Base-by-base conservation (phyloP, 2,113 vertebrate genomes). In the Colius striatus region DNA sequence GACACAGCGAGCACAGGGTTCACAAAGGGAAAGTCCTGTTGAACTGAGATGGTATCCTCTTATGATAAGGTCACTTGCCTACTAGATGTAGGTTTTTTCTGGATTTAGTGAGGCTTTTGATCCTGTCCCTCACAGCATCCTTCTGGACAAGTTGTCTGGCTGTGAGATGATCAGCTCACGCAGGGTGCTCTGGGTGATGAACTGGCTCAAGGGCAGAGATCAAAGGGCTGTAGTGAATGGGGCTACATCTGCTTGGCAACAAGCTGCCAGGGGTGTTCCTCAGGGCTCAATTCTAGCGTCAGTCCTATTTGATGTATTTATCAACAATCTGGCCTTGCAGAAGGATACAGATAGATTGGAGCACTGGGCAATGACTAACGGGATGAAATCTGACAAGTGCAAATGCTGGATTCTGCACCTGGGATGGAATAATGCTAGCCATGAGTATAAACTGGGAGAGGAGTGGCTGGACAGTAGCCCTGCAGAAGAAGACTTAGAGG, bases 291-390 rank as follows among this genome's bases (percentile, higher is more conserved):
- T 45, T 71, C n/a, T 30, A 38, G 41, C 30, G 26, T 16, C n/a
- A 66, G 21, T 60, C 25, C 19, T 43, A 25, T 47, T 75, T 22
- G 22, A 26, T 38, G 0, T 21, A 34, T 71, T 85, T 67, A 62
- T 41, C 36, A 51, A 62, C 15, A 4, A 76, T 66, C 32, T 53
- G 47, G 43, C 43, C 63, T 67, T 32, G 30, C 21, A 47, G 29
- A 48, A 19, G 0, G 0, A 47, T 57, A 27, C 19, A 70, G 7
- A 66, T 2, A 86, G 71, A 47, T 0, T 55, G 16, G 25, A 75
- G 47, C 25, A 45, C 6, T 26, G 15, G 26, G 25, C 20, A 32
- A 26, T 25, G 13, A 87, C 62, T 54, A 90, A 75, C 4, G 7
- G 41, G 43, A 71, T 38, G 11, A 41, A 57, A 72, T 80, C 61